Percentiles rank a stretch among this genome's conserved stretches.
These are phyloP conservation scores for Eolophus roseicapilla DNA, from an alignment of 2,113 vertebrate species.

Conservation along the genomic window DNA sequence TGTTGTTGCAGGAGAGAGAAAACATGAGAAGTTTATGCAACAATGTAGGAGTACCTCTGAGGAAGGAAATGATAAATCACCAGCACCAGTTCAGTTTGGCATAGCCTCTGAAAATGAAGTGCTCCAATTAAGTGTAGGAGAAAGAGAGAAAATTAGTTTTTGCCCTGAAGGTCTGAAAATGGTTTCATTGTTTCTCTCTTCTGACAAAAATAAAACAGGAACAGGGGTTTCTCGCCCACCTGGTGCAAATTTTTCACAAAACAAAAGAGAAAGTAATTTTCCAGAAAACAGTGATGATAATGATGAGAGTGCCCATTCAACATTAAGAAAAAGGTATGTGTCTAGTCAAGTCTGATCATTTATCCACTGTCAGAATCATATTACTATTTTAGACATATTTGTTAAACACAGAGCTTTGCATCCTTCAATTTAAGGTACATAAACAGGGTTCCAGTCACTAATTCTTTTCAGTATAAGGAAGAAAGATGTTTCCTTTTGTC, in stretches of 20 bases:
- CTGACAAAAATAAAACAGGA: slow-evolving; percentile 61
- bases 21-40: slow-evolving; percentile 63
- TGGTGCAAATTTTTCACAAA: slow-evolving; percentile 29
- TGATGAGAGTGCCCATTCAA: slow-evolving; percentile 45
- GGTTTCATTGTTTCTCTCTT: slow-evolving; percentile 46
- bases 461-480: not conserved
- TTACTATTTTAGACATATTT: not conserved
- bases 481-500: not conserved
- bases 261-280: slow-evolving; percentile 42
- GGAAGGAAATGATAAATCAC: slow-evolving; percentile 27
- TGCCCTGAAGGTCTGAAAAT: slow-evolving; percentile 14
- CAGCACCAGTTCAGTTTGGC: slow-evolving; percentile 35
- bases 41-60: slow-evolving; percentile 62
- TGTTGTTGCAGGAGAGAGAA: slow-evolving; percentile 69
- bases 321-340: slow-evolving; percentile 68
- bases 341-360: slow-evolving; percentile 21
- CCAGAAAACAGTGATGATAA: slow-evolving; percentile 14
- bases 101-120: slow-evolving; percentile 28
- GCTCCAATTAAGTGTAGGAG: slow-evolving; percentile 24
- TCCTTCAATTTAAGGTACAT: not conserved
- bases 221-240: not conserved
- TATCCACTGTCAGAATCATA: not conserved
- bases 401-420: not conserved
- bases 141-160: slow-evolving; percentile 48
- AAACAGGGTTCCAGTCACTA: not conserved